Evolutionary conservation across 2,113 vertebrate genomes (phyloP).

Genomic region (Drymodes brunneopygia): DNA sequence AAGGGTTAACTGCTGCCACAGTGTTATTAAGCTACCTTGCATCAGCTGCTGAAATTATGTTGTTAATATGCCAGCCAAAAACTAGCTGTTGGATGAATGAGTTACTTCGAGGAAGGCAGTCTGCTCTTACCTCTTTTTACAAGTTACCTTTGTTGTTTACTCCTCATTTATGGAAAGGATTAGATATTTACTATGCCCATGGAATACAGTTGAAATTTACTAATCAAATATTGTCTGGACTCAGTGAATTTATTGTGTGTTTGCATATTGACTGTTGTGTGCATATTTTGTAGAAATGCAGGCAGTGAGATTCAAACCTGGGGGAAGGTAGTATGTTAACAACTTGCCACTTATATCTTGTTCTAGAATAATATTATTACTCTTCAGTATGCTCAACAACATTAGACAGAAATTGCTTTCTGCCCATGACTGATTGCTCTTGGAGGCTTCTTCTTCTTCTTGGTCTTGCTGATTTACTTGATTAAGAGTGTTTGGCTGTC

Average conservation of each 20-base stretch:
- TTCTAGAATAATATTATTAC: background rate
- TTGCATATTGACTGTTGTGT: background rate
- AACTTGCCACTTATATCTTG: background rate
- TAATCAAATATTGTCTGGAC: background rate
- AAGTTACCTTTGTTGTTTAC: conserved; percentile 14
- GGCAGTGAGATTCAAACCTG: background rate
- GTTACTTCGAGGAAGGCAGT: background rate
- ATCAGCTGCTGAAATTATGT: background rate
- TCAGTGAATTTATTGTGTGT: background rate
- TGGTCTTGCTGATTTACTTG: background rate
- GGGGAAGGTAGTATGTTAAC: background rate
- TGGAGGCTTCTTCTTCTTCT: background rate
- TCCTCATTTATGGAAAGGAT: background rate
- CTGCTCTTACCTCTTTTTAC: background rate
- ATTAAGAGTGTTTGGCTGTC: background rate
- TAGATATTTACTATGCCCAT: background rate
- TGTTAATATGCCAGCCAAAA: background rate
- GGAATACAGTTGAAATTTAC: background rate
- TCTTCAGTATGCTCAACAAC: background rate
- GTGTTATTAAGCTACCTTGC: background rate
- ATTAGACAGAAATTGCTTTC: background rate
- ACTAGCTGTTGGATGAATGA: background rate
- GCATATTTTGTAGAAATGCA: background rate
- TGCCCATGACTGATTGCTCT: background rate
- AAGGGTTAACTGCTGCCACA: background rate